phyloP scores from a whole-genome alignment of 2,797 vertebrate genomes.

The Gallinago nigripennis region DNA sequence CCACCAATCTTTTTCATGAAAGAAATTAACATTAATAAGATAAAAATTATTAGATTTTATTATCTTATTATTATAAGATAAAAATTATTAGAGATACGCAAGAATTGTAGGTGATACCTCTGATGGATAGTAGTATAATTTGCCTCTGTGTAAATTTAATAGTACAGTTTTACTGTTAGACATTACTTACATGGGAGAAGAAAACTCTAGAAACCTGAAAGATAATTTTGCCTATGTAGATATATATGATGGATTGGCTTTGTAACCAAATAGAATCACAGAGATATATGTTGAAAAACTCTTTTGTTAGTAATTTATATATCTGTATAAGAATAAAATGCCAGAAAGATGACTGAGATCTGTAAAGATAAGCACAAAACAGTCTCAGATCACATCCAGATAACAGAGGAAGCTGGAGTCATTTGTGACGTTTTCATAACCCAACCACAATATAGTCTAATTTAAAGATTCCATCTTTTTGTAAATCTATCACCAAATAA shows the following conservation, averaged over 20 bases:
- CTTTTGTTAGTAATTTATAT: neutral
- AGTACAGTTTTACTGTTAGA: constrained; percentile 3
- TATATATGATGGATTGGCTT: neutral
- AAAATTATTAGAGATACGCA: neutral
- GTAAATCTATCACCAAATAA: neutral
- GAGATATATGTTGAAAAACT: neutral
- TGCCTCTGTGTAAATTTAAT: constrained; percentile 18
- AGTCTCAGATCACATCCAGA: neutral
- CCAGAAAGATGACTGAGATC: neutral
- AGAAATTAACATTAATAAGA: constrained; percentile 28
- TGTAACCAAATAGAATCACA: neutral
- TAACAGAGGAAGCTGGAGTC: neutral
- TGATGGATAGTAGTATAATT: constrained; percentile 57
- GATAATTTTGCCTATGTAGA: neutral
- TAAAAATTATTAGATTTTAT: neutral
- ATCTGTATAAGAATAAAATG: neutral
- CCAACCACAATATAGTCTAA: neutral
- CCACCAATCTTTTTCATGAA: neutral
- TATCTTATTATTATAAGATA: neutral
- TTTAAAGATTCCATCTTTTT: neutral
- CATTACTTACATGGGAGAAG: neutral
- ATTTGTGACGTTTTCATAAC: neutral
- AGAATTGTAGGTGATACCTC: neutral
- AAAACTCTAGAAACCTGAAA: neutral
- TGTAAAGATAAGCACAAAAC: neutral